Percentiles rank a stretch among this genome's conserved stretches.
These are phyloP conservation scores for Mimumesa dahlbomi DNA, from an alignment of 2,888 invertebrate species.

Conservation along the genomic window DNA sequence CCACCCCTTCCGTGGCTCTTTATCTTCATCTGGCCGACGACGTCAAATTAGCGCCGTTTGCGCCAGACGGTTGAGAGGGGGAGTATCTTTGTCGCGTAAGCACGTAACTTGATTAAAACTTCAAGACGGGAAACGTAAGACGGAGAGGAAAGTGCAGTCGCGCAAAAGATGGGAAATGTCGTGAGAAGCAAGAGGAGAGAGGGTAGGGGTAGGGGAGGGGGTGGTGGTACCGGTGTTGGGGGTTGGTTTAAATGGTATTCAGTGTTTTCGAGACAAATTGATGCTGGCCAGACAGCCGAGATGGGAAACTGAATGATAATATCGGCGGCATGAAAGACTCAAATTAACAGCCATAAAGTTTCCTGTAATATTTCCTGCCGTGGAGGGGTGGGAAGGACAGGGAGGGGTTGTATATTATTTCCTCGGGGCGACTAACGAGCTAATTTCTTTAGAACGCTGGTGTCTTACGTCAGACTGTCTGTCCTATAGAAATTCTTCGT, in stretches of 20 bases:
- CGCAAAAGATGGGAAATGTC: neutral
- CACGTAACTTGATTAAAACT: conserved; percentile 73
- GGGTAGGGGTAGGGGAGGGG: neutral
- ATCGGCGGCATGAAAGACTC: too few relatives aligned
- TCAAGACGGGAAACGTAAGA: conserved; percentile 35
- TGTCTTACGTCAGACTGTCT: too few relatives aligned
- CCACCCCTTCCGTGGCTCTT: conserved; percentile 12
- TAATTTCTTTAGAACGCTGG: too few relatives aligned
- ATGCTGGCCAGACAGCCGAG: neutral
- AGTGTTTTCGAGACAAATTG: conserved; percentile 17
- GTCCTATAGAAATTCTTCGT: too few relatives aligned
- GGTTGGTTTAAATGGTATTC: conserved; percentile 24
- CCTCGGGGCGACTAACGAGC: too few relatives aligned
- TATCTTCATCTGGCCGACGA: conserved; percentile 34
- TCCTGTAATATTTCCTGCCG: too few relatives aligned
- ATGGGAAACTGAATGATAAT: conserved; percentile 7
- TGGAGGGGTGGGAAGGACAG: conserved; percentile 1
- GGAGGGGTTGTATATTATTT: too few relatives aligned
- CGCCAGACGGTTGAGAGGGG: conserved; percentile 17
- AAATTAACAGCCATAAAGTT: too few relatives aligned
- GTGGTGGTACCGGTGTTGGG: too few relatives aligned
- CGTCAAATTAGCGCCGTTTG: conserved; percentile 62
- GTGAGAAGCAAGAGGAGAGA: neutral
- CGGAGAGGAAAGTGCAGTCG: conserved; percentile 11
- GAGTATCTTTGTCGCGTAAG: conserved; percentile 63